Base-by-base conservation (phyloP, 2,797 vertebrate genomes). In the Phalloptychus januarius region DNA sequence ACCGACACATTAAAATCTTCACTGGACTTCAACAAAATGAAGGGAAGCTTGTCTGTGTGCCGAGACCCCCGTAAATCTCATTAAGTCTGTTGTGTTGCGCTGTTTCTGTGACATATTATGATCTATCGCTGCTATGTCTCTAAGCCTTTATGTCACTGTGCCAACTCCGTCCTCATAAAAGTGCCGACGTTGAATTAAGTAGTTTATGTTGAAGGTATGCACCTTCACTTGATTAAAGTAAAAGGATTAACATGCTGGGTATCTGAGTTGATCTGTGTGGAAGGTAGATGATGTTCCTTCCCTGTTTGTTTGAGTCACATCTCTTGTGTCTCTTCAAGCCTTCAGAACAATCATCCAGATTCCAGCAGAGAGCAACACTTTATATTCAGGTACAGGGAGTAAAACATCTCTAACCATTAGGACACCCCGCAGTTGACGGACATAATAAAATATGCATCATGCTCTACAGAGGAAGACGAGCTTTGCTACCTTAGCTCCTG, bases 161-260 rank as follows among this genome's bases (percentile, higher is more conserved):
- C 86, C 76, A 83, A 86, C 87, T 86, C 89, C 92, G 84, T 83
- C 77, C 89, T 94, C 92, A 88, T 95, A 94, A 94, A 94, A 92
- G 91, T 86, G 93, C 86, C 91, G 89, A 81, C 88, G 79, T 80
- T 83, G 88, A 89, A 89, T 95, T 93, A 93, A 93, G 90, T 77
- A 31, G 90, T 91, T 88, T 80, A 80, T 83, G 88, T 93, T 91
- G 85, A 87, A 90, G 94, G 94, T 90, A 91, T 88, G 85, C 78
- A 79, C 80, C 89, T 79, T 90, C 91, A 91, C 92, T 95, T 96
- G 93, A 95, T 96, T 95, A 95, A 92, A 95, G 95, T 95, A 95
- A 92, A 95, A 95, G 94, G 93, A 95, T 95, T 95, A 95, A 95
- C 94, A 93, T 92, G 88, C 84, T 79, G 45, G 63, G 72, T 84